phyloP scores from a whole-genome alignment of 2,888 invertebrate species.

The Omphaloscelis lunosa region DNA sequence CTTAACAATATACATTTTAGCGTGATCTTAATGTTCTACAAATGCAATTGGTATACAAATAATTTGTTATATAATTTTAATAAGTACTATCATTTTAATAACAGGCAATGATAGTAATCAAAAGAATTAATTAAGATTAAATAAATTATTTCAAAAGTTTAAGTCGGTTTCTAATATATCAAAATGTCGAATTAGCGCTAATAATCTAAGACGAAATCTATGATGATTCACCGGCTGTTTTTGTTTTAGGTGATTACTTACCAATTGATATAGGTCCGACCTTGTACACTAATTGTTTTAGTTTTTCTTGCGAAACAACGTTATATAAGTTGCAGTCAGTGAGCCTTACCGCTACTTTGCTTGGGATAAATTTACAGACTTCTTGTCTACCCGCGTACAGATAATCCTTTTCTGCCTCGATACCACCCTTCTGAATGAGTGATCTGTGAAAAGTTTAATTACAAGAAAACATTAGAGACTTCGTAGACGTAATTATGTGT shows the following conservation, averaged over 20 bases:
- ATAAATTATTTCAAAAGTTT: too few relatives aligned
- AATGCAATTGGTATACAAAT: too few relatives aligned
- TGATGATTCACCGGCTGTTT: neutral
- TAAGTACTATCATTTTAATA: too few relatives aligned
- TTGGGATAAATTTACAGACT: slow-evolving; percentile 43
- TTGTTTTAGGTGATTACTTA: slow-evolving; percentile 15
- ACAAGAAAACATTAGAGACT: neutral
- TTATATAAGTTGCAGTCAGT: slow-evolving; percentile 20
- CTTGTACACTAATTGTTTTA: slow-evolving; percentile 46
- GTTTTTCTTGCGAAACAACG: slow-evolving; percentile 82
- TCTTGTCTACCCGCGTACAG: slow-evolving; percentile 34
- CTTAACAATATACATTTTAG: too few relatives aligned
- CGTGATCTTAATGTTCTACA: too few relatives aligned
- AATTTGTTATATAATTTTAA: too few relatives aligned
- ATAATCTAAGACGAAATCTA: neutral
- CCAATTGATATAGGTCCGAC: slow-evolving; percentile 52
- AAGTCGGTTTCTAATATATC: too few relatives aligned
- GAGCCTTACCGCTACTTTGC: slow-evolving; percentile 22
- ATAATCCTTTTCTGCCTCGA: slow-evolving; percentile 59
- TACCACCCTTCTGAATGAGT: slow-evolving; percentile 58
- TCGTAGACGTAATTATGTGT: too few relatives aligned
- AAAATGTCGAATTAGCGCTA: too few relatives aligned
- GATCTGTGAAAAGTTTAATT: slow-evolving; percentile 40
- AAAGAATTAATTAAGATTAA: too few relatives aligned
- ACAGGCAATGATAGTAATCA: too few relatives aligned